phyloP scores from a whole-genome alignment of 2,888 invertebrate species.

The Caenorhabditis sp. region DNA sequence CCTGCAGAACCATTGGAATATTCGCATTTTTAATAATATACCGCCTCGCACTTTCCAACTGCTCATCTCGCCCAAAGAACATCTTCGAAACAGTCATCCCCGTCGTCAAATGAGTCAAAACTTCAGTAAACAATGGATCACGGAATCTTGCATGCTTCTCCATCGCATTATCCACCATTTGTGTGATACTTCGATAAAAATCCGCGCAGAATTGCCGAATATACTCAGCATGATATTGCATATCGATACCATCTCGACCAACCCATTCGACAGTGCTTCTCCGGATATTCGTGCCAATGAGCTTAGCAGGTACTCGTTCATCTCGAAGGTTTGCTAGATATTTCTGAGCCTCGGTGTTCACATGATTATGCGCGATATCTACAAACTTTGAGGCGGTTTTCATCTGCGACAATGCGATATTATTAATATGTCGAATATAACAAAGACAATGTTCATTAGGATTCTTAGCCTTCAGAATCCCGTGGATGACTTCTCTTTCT shows the following conservation, averaged over 20 bases:
- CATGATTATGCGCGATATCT: slow-evolving; percentile 79
- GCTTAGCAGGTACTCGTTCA: slow-evolving; percentile 86
- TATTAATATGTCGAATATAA: slow-evolving; percentile 87
- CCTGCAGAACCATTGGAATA: slow-evolving; percentile 79
- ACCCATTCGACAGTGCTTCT: slow-evolving; percentile 96
- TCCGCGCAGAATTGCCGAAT: slow-evolving; percentile 63
- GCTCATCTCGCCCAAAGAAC: slow-evolving; percentile 90
- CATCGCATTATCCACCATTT: slow-evolving; percentile 64
- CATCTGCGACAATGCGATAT: slow-evolving; percentile 92
- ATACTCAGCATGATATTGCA: slow-evolving; percentile 82
- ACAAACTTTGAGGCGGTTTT: slow-evolving; percentile 93
- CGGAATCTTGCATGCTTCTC: slow-evolving; percentile 61
- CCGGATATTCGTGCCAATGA: slow-evolving; percentile 86
- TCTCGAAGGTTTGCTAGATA: slow-evolving; percentile 87
- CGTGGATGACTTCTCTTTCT: slow-evolving; percentile 95
- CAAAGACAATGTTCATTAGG: slow-evolving; percentile 90
- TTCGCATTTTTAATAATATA: slow-evolving; percentile 84
- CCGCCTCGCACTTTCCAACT: slow-evolving; percentile 81
- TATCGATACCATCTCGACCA: slow-evolving; percentile 89
- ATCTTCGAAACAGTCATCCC: slow-evolving; percentile 46
- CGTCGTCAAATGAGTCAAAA: slow-evolving; percentile 45
- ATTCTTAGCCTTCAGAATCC: slow-evolving; percentile 88
- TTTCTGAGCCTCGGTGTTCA: slow-evolving; percentile 91
- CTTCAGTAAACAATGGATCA: slow-evolving; percentile 53
- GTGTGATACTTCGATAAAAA: slow-evolving; percentile 62